Conservation (phyloP, 1,140 invertebrate genomes). For the Leguminivora glycinivorella region DNA sequence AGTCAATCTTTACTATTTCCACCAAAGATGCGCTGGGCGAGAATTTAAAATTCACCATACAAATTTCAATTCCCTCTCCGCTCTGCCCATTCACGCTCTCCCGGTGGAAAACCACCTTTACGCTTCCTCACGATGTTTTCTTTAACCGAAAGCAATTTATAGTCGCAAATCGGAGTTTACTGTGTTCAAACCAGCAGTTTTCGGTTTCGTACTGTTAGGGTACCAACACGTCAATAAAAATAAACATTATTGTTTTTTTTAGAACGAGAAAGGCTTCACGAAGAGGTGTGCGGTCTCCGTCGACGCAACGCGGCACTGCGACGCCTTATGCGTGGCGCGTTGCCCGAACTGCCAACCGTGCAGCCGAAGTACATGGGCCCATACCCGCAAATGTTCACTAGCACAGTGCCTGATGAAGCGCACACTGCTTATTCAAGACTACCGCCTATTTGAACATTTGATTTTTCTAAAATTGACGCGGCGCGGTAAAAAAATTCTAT, state of each 20-base stretch:
- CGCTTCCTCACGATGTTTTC: too few species aligned
- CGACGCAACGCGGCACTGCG: conserved; percentile 55
- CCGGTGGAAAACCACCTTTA: too few species aligned
- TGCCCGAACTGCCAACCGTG: conserved; percentile 49
- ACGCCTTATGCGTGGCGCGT: conserved; percentile 54
- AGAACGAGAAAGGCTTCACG: conserved; percentile 64
- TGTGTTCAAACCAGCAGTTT: too few species aligned
- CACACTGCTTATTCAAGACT: conserved; percentile 37
- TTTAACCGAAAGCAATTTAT: too few species aligned
- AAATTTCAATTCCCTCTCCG: too few species aligned
- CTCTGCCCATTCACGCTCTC: too few species aligned
- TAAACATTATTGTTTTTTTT: conserved; percentile 25
- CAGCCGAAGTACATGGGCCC: conserved; percentile 40
- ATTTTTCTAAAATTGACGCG: neutral
- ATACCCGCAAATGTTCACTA: conserved; percentile 42
- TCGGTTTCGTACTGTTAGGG: too few species aligned
- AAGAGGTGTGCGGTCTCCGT: conserved; percentile 53
- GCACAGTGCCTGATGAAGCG: conserved; percentile 43
- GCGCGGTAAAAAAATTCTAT: neutral
- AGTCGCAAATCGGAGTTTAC: too few species aligned
- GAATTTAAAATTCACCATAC: too few species aligned
- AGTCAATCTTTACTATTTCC: too few species aligned
- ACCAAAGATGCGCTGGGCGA: too few species aligned
- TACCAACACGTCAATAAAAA: too few species aligned
- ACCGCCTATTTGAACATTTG: conserved; percentile 46